Evolutionary conservation across 2,797 vertebrate genomes (phyloP), one percentile per base, ranked within the genome.

Genomic region (Argya squamiceps): DNA sequence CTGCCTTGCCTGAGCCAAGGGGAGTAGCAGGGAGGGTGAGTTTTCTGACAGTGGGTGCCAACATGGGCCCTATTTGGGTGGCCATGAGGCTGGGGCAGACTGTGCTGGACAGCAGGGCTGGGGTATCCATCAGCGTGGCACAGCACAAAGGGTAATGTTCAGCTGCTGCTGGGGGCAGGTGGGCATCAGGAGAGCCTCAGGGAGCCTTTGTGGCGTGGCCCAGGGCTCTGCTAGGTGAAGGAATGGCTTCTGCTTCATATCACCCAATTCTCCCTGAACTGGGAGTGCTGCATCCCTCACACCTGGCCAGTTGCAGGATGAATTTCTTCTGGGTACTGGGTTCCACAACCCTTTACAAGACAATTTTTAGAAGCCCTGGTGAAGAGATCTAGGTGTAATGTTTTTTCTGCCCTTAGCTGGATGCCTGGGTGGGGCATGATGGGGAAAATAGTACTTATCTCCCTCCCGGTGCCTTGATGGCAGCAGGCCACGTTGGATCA

Each of bases 31-130:
- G 11, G 15, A 49, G 4, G 16, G 12, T 34, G 56, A 9, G 0
- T 32, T 79, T 87, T 64, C 44, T 92, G 68, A n/a, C 20, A 0
- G 0, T 29, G 49, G 12, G 9, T 88, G 47, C 62, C 32, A 44
- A 12, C 7, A 2, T 13, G 32, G 32, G 21, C 6, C 34, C 14
- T 2, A 0, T 50, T 27, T 63, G 39, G 14, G 23, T 32, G 52
- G 29, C 27, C 23, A 12, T 47, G 29, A 68, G 24, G 26, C 43
- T 73, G 76, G 16, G 46, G 22, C 29, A 80, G 27, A 47, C 19
- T 2, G 2, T 58, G 27, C 29, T 41, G 9, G 14, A 13, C 15
- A 47, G 49, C 56, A 41, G 22, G 23, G 18, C 44, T 11, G 6
- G n/a, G n/a, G 5, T 24, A 30, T 46, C 43, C 12, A 3, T 58